Base-by-base conservation (phyloP, 2,888 invertebrate species). In the Tetheella fluctuosa region DNA sequence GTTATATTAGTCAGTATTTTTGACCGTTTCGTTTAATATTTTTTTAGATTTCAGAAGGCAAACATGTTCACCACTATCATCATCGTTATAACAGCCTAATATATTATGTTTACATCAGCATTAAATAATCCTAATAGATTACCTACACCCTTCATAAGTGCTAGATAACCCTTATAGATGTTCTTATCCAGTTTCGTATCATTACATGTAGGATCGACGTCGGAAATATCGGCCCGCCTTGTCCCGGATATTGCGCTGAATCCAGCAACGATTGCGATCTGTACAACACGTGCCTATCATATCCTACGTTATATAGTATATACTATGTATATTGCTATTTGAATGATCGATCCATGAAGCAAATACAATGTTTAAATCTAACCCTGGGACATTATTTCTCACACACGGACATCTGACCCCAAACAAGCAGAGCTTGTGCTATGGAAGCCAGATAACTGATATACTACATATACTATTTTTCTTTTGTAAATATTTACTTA, bases 181-280 rank as follows among this genome's bases (percentile, higher is more conserved):
- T 61, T 60, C 61, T 64, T 54, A 64, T 64, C 57, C 57, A 52
- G 60, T 54, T 59, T 23, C 59, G 61, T 64, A 60, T 62, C 64
- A 62, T 62, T 64, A 64, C 62, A 34, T 55, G 58, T 52, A n/a
- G 54, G 57, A 54, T 58, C 58, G 70, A 72, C 64, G 68, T 68
- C 69, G 67, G 67, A 69, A 66, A 63, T 61, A 58, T 59, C 34
- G 57, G 52, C 58, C 61, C 64, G 67, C 65, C 67, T 73, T 59
- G 65, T 66, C 63, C 64, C 74, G 77, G 75, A 76, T 76, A 76
- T 76, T 76, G 71, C 77, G 61, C 63, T 65, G 64, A 62, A 58
- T 55, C 57, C 53, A 5, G 28, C 37, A 20, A 23, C 70, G 64
- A 67, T 67, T 64, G 63, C 69, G 59, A 64, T 63, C 65, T 58